Evolutionary conservation across 2,888 invertebrate species (phyloP).

Genomic region (Aleiodes testaceus): DNA sequence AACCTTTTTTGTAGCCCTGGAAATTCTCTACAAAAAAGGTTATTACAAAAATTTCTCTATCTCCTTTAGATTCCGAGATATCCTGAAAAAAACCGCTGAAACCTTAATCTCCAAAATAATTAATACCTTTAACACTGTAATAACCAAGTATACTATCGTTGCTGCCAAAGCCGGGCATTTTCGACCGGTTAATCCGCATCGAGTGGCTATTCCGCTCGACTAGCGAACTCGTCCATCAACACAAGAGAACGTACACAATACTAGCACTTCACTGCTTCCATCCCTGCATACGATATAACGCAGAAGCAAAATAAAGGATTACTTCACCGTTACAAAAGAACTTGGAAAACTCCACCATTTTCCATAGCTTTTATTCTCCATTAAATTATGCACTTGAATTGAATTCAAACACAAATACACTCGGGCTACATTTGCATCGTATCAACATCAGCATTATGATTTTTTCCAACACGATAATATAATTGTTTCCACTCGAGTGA

Average conservation of each 20-base stretch:
- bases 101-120: conserved; percentile 49
- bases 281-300: neutral
- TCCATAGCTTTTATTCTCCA: no score
- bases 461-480: neutral
- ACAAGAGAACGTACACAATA: neutral
- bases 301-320: neutral
- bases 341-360: neutral
- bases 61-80: no score
- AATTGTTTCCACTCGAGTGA: conserved; percentile 19
- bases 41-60: no score
- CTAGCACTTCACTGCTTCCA: conserved; percentile 10
- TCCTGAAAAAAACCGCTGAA: neutral
- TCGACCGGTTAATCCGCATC: conserved; percentile 53
- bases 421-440: conserved; percentile 1
- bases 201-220: conserved; percentile 34
- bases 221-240: conserved; percentile 34
- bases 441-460: conserved; percentile 1
- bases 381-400: neutral
- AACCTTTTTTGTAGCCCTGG: no score
- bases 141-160: conserved; percentile 68
- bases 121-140: conserved; percentile 61
- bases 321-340: neutral
- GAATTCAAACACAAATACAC: conserved; percentile 8
- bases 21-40: no score
- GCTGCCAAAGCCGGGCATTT: conserved; percentile 66